Base-by-base conservation (phyloP, 2,888 invertebrate species). In the Electrophaes corylata region DNA sequence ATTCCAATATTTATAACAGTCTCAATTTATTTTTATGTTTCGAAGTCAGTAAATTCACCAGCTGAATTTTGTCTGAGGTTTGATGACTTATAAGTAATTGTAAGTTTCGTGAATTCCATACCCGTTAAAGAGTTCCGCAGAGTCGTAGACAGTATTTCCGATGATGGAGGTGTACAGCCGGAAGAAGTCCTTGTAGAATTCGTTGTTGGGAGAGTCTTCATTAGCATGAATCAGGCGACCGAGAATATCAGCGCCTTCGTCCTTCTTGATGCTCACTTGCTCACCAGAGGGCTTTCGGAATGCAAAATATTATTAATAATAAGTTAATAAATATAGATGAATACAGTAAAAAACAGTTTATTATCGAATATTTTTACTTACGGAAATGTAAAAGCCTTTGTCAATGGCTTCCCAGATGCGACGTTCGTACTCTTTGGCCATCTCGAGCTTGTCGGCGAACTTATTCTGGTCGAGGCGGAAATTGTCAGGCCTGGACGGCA, bases 221-320 rank as follows among this genome's bases (percentile, higher is more conserved):
- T 94, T 94, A 46, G 93, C 92, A 81, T 95, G 94, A 68, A 96
- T 92, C 45, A 95, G 71, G 69, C 93, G 93, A 39, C 94, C 95
- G 53, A 96, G 89, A 48, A 93, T 83, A 71, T 95, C 93, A 64
- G 95, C 85, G 45, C 94, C 93, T 61, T 94, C 92, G 12, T 94
- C 93, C 31, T 92, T 88, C 72, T 88, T 93, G 16, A 96, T 83
- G 68, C 93, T 89, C 48, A 95, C 80, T 61, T 90, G 88, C 23
- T 91, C 86, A 45, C 94, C 94, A 55, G 91, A 81, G 14, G 75
- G 69, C 89, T 91, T 61, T 5, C n/a, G n/a, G n/a, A n/a, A 26
- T 26, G 4, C 6, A 64, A 64, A 6, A 46, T 10, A 14, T n/a
- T n/a, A n/a, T n/a, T n/a, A n/a, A n/a, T n/a, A n/a, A n/a, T 40